phyloP scores from a whole-genome alignment of 2,113 vertebrate genomes.

The Echinops telfairi region DNA sequence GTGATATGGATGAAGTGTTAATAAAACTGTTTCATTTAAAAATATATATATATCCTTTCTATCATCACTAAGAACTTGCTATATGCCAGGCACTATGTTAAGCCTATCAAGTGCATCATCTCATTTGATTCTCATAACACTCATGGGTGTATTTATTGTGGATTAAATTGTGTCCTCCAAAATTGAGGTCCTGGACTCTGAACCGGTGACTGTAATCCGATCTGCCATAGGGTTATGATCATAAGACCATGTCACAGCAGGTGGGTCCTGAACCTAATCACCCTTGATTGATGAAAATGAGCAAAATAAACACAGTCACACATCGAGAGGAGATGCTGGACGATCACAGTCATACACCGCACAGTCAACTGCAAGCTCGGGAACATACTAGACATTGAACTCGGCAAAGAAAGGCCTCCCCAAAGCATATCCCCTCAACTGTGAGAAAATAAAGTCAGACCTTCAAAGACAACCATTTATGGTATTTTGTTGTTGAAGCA shows the following conservation, averaged over 20 bases:
- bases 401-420: not conserved
- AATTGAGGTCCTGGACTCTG: not conserved
- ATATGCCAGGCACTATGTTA: not conserved
- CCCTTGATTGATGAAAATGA: not conserved
- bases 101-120: not conserved
- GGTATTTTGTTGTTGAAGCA: not conserved
- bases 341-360: not conserved
- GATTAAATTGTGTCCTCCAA: not conserved
- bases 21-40: too few relatives aligned
- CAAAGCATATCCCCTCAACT: not conserved
- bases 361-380: not conserved
- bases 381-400: not conserved
- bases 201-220: not conserved
- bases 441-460: too few relatives aligned
- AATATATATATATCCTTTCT: not conserved
- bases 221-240: too few relatives aligned
- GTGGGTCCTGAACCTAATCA: not conserved
- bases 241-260: not conserved
- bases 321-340: not conserved
- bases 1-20: too few relatives aligned
- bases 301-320: not conserved
- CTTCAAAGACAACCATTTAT: too few relatives aligned
- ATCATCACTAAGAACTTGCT: not conserved
- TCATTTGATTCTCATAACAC: not conserved
- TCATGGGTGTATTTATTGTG: not conserved